Percentiles rank a stretch among this genome's conserved stretches.
Conservation (phyloP, 2,888 invertebrate genomes). For the Ommatoiulus sabulosus region DNA sequence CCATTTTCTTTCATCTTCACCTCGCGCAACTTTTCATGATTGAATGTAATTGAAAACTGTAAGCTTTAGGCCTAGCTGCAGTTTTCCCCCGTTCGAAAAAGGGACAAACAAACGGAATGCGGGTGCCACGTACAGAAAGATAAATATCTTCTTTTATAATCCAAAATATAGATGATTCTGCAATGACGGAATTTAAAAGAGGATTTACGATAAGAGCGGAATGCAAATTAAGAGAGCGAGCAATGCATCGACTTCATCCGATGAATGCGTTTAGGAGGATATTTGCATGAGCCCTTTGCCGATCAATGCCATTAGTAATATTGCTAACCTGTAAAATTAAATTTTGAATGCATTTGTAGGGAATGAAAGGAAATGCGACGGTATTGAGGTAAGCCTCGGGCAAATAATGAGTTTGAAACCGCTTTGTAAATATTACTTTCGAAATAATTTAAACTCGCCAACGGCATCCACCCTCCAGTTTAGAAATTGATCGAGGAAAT, state of each 20-base stretch:
- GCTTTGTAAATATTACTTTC: neutral
- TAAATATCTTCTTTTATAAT: conserved; percentile 38
- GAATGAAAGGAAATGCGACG: neutral
- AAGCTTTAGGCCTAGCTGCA: neutral
- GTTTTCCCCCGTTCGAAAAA: neutral
- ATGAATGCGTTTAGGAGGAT: neutral
- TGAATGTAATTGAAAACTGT: conserved; percentile 43
- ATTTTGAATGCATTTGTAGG: neutral
- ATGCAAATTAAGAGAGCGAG: conserved; percentile 17
- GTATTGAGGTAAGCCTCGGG: neutral
- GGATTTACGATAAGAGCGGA: conserved; percentile 14
- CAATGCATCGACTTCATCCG: neutral
- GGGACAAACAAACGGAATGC: conserved; percentile 22
- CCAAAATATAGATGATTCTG: conserved; percentile 31
- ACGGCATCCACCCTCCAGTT: neutral
- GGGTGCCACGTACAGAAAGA: conserved; percentile 20
- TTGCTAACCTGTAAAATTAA: neutral
- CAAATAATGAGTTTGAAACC: neutral
- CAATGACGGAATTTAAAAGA: conserved; percentile 23
- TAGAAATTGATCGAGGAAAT: neutral
- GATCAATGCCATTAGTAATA: neutral
- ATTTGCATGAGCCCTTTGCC: neutral
- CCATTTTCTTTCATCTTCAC: conserved; percentile 47
- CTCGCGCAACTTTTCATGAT: conserved; percentile 40
- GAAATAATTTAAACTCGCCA: neutral